Evolutionary conservation across 2,888 invertebrate species (phyloP).

Genomic region (Pseudanteris insignis): DNA sequence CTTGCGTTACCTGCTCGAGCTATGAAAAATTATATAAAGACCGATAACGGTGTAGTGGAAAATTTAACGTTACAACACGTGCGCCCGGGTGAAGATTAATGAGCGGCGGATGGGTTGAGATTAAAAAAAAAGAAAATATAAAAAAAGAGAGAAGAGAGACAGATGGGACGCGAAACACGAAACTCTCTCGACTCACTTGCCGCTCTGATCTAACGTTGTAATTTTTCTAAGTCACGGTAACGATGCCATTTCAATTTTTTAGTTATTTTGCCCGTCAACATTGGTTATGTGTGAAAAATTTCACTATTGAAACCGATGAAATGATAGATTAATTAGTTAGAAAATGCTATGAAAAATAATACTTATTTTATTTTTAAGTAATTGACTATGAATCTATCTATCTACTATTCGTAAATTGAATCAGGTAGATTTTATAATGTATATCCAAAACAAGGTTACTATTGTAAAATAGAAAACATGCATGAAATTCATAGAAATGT

Average conservation of each 20-base stretch:
- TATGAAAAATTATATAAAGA: conserved; percentile 49
- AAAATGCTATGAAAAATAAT: no score
- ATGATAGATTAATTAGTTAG: no score
- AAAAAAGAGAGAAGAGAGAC: neutral
- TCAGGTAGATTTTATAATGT: no score
- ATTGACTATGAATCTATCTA: no score
- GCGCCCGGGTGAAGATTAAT: conserved; percentile 45
- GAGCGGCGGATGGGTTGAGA: conserved; percentile 44
- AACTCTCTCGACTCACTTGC: conserved; percentile 37
- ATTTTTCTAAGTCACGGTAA: conserved; percentile 43
- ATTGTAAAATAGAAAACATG: no score
- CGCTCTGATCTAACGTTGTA: conserved; percentile 19
- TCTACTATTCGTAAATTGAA: no score
- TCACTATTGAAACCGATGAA: no score
- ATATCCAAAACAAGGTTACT: no score
- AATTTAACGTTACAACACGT: conserved; percentile 47
- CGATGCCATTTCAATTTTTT: conserved; percentile 34
- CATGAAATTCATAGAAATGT: no score
- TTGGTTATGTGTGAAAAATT: no score
- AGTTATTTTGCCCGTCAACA: conserved; percentile 26
- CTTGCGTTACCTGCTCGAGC: conserved; percentile 43
- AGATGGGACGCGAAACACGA: conserved; percentile 39
- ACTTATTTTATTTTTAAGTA: no score
- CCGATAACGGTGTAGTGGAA: conserved; percentile 43
- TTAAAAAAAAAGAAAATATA: conserved; percentile 44